Evolutionary conservation across 1,140 invertebrate species (phyloP).

Genomic region (Dysdera silvatica): DNA sequence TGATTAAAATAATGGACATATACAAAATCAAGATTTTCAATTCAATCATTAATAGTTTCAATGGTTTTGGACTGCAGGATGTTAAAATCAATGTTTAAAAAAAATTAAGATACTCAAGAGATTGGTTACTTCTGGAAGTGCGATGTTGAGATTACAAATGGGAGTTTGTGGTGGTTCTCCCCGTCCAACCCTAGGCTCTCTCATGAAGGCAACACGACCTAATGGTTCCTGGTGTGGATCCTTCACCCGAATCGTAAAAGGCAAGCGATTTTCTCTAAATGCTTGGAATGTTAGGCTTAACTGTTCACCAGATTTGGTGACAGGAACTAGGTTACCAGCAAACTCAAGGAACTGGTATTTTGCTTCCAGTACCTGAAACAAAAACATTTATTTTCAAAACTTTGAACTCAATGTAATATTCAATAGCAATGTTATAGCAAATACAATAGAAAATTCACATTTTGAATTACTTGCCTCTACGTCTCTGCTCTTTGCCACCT

Average conservation of each 20-base stretch:
- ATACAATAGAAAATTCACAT: not conserved
- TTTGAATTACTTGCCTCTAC: constrained; percentile 51
- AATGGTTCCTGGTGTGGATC: constrained; percentile 85
- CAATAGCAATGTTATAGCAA: not conserved
- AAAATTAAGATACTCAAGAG: not conserved
- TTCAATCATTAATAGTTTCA: too few species aligned
- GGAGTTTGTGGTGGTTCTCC: constrained; percentile 89
- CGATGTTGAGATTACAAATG: constrained; percentile 93
- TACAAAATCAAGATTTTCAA: too few species aligned
- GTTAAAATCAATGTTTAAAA: too few species aligned
- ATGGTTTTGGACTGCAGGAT: too few species aligned
- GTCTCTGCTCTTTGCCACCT: constrained; percentile 95
- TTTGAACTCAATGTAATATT: too few species aligned
- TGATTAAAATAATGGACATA: too few species aligned
- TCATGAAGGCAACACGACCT: constrained; percentile 92
- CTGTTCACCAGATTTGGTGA: constrained; percentile 96
- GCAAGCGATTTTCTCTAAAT: constrained; percentile 93
- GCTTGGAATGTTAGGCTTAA: constrained; percentile 91
- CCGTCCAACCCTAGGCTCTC: constrained; percentile 65
- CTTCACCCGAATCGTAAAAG: constrained; percentile 90
- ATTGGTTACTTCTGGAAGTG: constrained; percentile 66
- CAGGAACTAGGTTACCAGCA: constrained; percentile 91
- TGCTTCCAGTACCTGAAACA: constrained; percentile 75
- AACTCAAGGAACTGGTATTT: constrained; percentile 94
- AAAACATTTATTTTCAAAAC: not conserved